Base-by-base conservation (phyloP, 2,113 vertebrate genomes). In the Ramphastos sulfuratus region DNA sequence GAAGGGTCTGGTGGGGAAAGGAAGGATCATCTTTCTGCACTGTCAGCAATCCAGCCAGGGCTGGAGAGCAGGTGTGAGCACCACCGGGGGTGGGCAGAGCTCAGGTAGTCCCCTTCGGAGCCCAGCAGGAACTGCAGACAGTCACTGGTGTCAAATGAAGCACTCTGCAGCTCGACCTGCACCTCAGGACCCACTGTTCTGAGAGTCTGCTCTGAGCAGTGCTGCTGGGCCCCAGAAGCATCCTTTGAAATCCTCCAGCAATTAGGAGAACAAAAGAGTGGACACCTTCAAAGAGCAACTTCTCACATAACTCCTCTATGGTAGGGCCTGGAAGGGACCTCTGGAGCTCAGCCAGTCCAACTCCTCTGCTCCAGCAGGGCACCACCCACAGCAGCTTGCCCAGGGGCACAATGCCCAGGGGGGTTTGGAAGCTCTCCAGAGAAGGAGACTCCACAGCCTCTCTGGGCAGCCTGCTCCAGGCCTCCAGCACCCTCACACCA, bases 1-100 rank as follows among this genome's bases (percentile, higher is more conserved):
- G 54, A 80, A 63, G 58, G 77, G 73, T 85, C 70, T 94, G 84
- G 80, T 91, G 87, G 89, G 89, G 85, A 94, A 94, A 89, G 85
- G 63, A 92, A 58, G 83, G 70, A 72, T 87, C 63, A 24, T 31
- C 17, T 73, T 89, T 91, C 92, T 65, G 70, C 71, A 28, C 60
- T 80, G 89, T 85, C 78, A 93, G 81, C 87, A 84, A 82, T 63
- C 58, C 92, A 94, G 84, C 81, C 37, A 25, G 11, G 87, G 15
- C 61, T 16, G 64, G 75, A 91, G 52, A 90, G 59, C 91, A 95
- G 94, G 91, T 93, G 94, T 84, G 70, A 61, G 56, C 59, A 89
- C 6, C 60, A 87, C 56, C 66, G 23, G 16, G 61, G 59, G 59
- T 27, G 79, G 75, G 44, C 52, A 56, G 48, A 73, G 67, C 67